Percentiles rank a stretch among this genome's conserved stretches.
These are phyloP conservation scores for Ornithoptera priamus DNA, from an alignment of 2,888 invertebrate genomes.

Conservation along the genomic window DNA sequence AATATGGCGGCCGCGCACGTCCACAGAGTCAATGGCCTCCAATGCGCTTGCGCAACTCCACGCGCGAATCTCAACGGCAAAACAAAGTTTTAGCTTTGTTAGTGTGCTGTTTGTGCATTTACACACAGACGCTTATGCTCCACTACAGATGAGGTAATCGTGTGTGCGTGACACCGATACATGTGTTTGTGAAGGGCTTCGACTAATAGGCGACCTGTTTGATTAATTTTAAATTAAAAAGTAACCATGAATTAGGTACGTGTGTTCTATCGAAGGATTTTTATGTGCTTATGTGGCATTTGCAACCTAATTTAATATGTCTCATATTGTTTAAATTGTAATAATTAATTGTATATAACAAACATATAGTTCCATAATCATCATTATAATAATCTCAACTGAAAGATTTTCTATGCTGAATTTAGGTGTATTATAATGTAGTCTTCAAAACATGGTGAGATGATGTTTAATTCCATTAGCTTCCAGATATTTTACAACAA, in stretches of 20 bases:
- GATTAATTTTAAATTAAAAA: slow-evolving; percentile 71
- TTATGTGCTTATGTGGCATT: slow-evolving; percentile 29
- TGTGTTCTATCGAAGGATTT: slow-evolving; percentile 57
- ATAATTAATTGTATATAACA: neutral
- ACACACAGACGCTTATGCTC: slow-evolving; percentile 31
- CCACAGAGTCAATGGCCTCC: slow-evolving; percentile 77
- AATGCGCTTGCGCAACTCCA: slow-evolving; percentile 75
- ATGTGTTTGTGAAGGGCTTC: slow-evolving; percentile 66
- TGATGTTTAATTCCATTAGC: too few species aligned
- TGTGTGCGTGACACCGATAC: slow-evolving; percentile 30
- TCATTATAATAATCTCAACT: neutral
- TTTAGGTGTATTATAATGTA: too few species aligned
- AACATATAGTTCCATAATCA: neutral
- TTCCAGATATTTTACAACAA: neutral
- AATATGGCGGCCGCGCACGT: slow-evolving; percentile 63
- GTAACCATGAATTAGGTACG: slow-evolving; percentile 59
- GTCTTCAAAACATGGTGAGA: too few species aligned
- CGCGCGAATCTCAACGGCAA: slow-evolving; percentile 79
- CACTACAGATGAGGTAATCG: slow-evolving; percentile 15
- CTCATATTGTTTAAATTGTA: neutral
- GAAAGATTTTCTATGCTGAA: too few species aligned
- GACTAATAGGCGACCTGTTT: slow-evolving; percentile 62
- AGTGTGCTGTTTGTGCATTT: slow-evolving; percentile 46
- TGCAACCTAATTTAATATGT: neutral
- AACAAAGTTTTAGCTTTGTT: slow-evolving; percentile 64